Conservation (phyloP, 2,113 vertebrate species). For the Gorilla gorilla region DNA sequence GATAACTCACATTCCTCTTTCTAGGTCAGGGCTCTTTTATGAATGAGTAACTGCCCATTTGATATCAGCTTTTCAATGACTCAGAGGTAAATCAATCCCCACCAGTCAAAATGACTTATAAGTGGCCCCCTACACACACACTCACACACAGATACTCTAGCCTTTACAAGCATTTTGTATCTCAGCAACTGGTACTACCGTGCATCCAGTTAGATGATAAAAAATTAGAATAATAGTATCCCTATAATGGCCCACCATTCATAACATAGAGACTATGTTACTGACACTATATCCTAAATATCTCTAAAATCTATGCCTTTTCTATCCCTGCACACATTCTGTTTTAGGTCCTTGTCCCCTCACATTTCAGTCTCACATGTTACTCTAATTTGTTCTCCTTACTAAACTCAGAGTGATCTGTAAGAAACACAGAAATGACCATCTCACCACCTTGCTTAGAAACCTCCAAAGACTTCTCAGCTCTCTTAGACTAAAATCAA, state of each 20-base stretch:
- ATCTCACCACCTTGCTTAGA: background rate
- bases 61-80: background rate
- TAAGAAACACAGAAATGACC: background rate
- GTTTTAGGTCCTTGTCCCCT: background rate
- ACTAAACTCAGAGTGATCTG: background rate
- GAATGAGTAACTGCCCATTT: background rate
- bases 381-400: background rate
- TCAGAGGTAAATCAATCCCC: background rate
- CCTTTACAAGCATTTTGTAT: background rate
- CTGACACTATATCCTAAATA: background rate
- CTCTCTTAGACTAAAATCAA: background rate
- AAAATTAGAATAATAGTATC: background rate
- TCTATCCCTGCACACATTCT: background rate
- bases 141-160: background rate
- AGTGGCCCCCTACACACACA: background rate
- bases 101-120: background rate
- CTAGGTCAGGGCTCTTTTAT: background rate
- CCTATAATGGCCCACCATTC: background rate
- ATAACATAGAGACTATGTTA: background rate
- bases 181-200: background rate
- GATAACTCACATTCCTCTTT: background rate
- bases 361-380: background rate
- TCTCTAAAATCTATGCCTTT: background rate
- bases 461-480: background rate
- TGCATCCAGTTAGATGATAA: background rate